Conservation (phyloP, 2,888 invertebrate genomes). For the Platycheirus albimanus region DNA sequence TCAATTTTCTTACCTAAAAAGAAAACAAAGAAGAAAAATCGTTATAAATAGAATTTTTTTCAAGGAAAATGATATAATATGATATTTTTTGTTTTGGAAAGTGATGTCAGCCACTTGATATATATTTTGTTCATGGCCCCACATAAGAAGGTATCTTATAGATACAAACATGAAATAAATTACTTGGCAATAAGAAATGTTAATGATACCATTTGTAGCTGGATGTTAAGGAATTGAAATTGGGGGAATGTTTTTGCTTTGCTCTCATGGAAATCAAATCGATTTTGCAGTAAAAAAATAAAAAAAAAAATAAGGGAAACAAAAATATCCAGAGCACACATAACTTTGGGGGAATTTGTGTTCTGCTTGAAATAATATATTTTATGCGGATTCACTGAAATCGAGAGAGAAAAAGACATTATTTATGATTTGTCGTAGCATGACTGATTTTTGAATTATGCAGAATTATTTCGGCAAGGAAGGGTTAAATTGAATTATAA, state of each 20-base stretch:
- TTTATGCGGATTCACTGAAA: background rate
- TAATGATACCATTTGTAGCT: constrained; percentile 14
- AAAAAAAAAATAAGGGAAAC: background rate
- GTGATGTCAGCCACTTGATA: constrained; percentile 27
- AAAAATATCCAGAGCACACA: no score
- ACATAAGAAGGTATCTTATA: constrained; percentile 26
- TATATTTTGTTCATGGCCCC: constrained; percentile 2
- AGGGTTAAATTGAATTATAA: constrained; percentile 4
- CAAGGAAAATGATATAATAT: no score
- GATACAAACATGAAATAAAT: constrained; percentile 21
- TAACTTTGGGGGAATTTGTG: background rate
- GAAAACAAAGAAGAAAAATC: constrained; percentile 8
- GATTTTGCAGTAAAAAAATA: constrained; percentile 13
- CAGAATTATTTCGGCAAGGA: background rate
- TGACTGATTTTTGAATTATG: constrained; percentile 19
- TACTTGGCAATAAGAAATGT: constrained; percentile 29
- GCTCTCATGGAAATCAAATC: background rate
- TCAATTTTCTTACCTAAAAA: constrained; percentile 42
- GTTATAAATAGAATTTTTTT: constrained; percentile 5
- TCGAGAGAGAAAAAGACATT: background rate
- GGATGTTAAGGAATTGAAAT: background rate
- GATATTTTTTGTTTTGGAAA: no score
- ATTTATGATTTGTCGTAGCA: constrained; percentile 6
- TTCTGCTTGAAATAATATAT: background rate
- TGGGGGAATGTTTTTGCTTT: background rate